Conservation (phyloP, 2,113 vertebrate genomes). For the Calidris pygmaea region DNA sequence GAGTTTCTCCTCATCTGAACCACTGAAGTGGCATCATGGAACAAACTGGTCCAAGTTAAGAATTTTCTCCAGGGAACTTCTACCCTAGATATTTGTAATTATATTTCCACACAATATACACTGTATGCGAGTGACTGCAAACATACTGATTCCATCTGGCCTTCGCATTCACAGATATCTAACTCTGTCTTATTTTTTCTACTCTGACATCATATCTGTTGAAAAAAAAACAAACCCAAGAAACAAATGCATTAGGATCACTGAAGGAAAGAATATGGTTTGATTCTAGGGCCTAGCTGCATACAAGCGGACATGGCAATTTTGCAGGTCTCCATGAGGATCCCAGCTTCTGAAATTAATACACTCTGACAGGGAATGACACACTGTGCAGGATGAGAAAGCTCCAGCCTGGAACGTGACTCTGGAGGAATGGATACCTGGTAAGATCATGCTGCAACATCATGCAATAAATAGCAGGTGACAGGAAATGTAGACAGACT, state of each 20-base stretch:
- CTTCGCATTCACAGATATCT: slow-evolving; percentile 69
- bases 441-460: slow-evolving; percentile 59
- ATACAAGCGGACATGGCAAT: background rate
- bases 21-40: background rate
- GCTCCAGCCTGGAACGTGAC: background rate
- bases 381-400: background rate
- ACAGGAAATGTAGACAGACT: slow-evolving; percentile 57
- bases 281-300: no score
- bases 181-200: slow-evolving; percentile 61
- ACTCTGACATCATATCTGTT: slow-evolving; percentile 22
- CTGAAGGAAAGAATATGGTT: background rate
- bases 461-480: slow-evolving; percentile 66
- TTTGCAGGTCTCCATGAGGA: background rate
- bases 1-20: background rate
- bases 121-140: background rate
- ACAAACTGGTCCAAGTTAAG: background rate
- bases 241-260: background rate
- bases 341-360: background rate
- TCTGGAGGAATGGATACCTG: slow-evolving; percentile 22
- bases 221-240: background rate
- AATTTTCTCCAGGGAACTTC: background rate
- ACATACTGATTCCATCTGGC: slow-evolving; percentile 69
- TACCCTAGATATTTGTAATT: background rate
- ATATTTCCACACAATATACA: background rate
- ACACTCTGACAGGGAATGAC: background rate